Percentiles rank a stretch among this genome's conserved stretches.
These are phyloP conservation scores for Drosophila melanogaster DNA, from an alignment of 1,140 invertebrate genomes.

Conservation along the genomic window Release_6_plus_ISO1_MT NT_033777.3:10009001-10009500, in stretches of 20 bases:
- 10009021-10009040: slow-evolving; percentile 66
- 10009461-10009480: slow-evolving; percentile 52
- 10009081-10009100: slow-evolving; percentile 66
- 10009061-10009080: slow-evolving; percentile 84
- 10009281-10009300: slow-evolving; percentile 66
- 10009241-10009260: slow-evolving; percentile 64
- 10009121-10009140: slow-evolving; percentile 58
- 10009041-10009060: slow-evolving; percentile 52
- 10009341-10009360: slow-evolving; percentile 52
- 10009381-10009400: slow-evolving; percentile 33
- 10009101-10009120: slow-evolving; percentile 39
- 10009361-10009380: slow-evolving; percentile 23
- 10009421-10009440: slow-evolving; percentile 57
- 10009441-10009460: slow-evolving; percentile 67
- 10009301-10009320: slow-evolving; percentile 84
- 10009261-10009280: slow-evolving; percentile 77
- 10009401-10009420: slow-evolving; percentile 41
- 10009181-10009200: slow-evolving; percentile 29
- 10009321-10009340: slow-evolving; percentile 59
- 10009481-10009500: slow-evolving; percentile 35
- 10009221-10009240: slow-evolving; percentile 72
- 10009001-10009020: slow-evolving; percentile 68
- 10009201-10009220: slow-evolving; percentile 54
- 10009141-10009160: slow-evolving; percentile 12
- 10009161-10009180: slow-evolving; percentile 45